Evolutionary conservation across 2,797 vertebrate genomes (phyloP).

Genomic region (Scleropages formosus): DNA sequence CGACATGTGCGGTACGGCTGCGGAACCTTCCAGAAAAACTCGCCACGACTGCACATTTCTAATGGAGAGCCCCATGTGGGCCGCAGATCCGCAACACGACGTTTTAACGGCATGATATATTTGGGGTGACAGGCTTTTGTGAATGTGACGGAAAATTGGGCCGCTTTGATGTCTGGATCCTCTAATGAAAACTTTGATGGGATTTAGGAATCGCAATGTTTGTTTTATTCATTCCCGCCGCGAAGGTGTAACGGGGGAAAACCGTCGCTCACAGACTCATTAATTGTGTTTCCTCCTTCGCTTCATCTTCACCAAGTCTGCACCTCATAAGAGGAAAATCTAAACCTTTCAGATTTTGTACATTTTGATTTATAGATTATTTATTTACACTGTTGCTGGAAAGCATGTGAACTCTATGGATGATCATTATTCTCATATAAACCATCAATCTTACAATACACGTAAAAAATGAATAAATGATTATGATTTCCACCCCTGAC

Average conservation of each 20-base stretch:
- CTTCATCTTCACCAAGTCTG: neutral
- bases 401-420: too few relatives aligned
- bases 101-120: neutral
- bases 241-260: slow-evolving; percentile 1
- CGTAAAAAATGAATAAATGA: too few relatives aligned
- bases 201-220: neutral
- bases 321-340: neutral
- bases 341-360: neutral
- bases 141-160: neutral
- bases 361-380: neutral
- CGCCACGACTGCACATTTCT: neutral
- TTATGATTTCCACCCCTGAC: too few relatives aligned
- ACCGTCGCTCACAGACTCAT: neutral
- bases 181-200: too few relatives aligned
- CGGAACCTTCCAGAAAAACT: neutral
- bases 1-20: slow-evolving; percentile 75
- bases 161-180: neutral
- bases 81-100: too few relatives aligned
- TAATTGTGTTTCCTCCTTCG: neutral
- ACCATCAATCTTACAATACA: too few relatives aligned
- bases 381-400: too few relatives aligned
- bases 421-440: too few relatives aligned
- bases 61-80: neutral
- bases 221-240: neutral
- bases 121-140: neutral